phyloP scores from a whole-genome alignment of 2,888 invertebrate species.

The Chymomyza caudatula region DNA sequence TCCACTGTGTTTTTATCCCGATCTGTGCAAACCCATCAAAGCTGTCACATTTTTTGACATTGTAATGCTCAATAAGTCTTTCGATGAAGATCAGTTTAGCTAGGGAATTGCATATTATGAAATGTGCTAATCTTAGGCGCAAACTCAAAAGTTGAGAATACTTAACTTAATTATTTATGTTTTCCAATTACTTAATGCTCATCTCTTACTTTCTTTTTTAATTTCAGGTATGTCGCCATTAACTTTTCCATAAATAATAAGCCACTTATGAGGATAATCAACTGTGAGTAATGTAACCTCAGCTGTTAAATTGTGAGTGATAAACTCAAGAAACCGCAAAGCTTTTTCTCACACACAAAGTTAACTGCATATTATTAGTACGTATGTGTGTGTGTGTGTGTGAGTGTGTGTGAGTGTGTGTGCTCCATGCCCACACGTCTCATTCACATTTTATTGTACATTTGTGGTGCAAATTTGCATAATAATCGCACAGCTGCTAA shows the following conservation, averaged over 20 bases:
- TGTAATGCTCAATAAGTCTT: too few species aligned
- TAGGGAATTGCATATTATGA: too few species aligned
- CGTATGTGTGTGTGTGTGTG: neutral
- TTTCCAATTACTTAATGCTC: neutral
- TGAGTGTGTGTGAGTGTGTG: neutral
- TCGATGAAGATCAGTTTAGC: too few species aligned
- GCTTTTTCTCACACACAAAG: neutral
- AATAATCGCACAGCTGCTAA: slow-evolving; percentile 68
- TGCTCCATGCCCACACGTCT: slow-evolving; percentile 32
- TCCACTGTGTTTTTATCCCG: too few species aligned
- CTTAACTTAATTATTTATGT: too few species aligned
- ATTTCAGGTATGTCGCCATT: slow-evolving; percentile 32
- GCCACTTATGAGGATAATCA: neutral
- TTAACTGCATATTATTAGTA: neutral
- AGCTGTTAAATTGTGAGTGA: slow-evolving; percentile 6
- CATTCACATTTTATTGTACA: slow-evolving; percentile 22
- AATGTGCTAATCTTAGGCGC: too few species aligned
- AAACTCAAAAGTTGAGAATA: too few species aligned
- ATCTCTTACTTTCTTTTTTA: slow-evolving; percentile 22
- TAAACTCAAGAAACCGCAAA: neutral
- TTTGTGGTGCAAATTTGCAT: slow-evolving; percentile 58
- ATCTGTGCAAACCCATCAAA: too few species aligned
- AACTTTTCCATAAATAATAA: neutral
- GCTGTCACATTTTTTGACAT: too few species aligned
- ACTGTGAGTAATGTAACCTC: neutral